These are phyloP conservation scores for Cryptoblepharus egeriae DNA, from an alignment of 2,797 vertebrate species.

Conservation along the genomic window DNA sequence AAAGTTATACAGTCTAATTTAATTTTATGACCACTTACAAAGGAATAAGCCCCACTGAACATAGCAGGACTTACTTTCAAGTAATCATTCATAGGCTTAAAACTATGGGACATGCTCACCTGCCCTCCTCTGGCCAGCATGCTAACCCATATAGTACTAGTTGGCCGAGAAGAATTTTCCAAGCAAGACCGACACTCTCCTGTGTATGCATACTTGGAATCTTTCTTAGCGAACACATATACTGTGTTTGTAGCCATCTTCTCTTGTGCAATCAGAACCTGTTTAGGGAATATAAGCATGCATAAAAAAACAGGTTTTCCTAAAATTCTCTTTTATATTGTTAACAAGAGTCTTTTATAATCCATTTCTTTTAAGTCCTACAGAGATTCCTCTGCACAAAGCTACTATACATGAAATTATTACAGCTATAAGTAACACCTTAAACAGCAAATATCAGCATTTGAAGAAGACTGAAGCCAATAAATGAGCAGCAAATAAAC, in stretches of 20 bases:
- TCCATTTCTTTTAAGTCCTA: neutral
- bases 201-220: constrained; percentile 98
- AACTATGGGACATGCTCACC: constrained; percentile 74
- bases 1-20: no score
- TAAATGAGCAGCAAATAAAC: rapidly evolving
- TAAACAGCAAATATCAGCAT: neutral
- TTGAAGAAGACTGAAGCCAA: neutral
- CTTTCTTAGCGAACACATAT: constrained; percentile 98
- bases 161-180: constrained; percentile 97
- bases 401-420: no score
- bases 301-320: neutral
- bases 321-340: neutral
- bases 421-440: neutral
- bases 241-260: constrained; percentile 99
- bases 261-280: constrained; percentile 98
- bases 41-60: no score
- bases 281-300: neutral
- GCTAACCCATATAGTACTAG: constrained; percentile 99
- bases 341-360: neutral
- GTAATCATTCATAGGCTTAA: neutral
- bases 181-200: constrained; percentile 96
- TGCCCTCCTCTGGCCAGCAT: constrained; percentile 98
- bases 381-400: no score
- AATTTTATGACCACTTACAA: no score
- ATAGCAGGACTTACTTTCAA: no score